Evolutionary conservation across 1,140 invertebrate species (phyloP), one percentile per base, ranked within the genome.

Genomic region (Eriosoma lanigerum): DNA sequence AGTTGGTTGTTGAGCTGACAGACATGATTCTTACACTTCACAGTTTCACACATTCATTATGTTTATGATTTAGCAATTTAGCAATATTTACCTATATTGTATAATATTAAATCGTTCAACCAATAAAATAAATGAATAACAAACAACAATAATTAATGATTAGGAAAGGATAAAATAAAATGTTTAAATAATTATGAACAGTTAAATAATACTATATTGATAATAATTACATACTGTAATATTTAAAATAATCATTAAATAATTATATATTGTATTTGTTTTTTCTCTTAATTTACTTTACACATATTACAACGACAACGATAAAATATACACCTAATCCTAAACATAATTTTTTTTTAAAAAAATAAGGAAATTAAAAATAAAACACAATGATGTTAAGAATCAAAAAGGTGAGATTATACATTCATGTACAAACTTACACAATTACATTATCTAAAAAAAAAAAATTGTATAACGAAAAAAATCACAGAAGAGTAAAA

Each of bases 391-490:
- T 50, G 9, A 52, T 24, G 29, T 50, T 52, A 72, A 50, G 24
- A 52, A 78, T 60, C 15, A 78, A 78, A 78, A 60, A 62, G 29
- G 75, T 60, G 75, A 78, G 75, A 78, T 78, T 78, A 78, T 78
- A 78, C 75, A 78, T 78, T 26, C 26, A 29, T 72, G 19, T 52
- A 72, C 15, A 46, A 12, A 72, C 68, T 72, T 72, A 72, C 48
- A 72, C 68, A 52, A 52, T 72, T 72, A 72, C 8, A 72, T 52
- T 72, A 72, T 52, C 68, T 60, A 78, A 24, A 78, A 58, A 76
- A 75, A n/a, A 19, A 56, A 76, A 46, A 46, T 78, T 60, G 19
- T 76, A 60, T 26, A 78, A 78, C 56, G 38, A 78, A 78, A 75
- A n/a, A 60, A 78, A 78, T 78, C 75, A 78, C 75, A 78, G 75